Conservation (phyloP, 37 sponge, comb jelly and placozoan species). For the Petrosia ficiformis region DNA sequence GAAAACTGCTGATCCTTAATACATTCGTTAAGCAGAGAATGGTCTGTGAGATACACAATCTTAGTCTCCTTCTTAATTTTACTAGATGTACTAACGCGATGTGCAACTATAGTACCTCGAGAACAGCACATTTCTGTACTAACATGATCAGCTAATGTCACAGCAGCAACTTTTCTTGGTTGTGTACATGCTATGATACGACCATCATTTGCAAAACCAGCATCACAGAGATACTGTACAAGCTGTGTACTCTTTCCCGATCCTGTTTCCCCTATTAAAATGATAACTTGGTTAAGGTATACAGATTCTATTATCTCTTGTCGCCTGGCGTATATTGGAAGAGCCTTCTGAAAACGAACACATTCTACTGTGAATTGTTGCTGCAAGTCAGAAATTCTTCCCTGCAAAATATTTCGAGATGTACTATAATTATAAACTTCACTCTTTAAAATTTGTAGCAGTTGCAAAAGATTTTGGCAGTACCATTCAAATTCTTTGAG, state of each 20-base stretch:
- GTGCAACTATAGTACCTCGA: constrained; percentile 49
- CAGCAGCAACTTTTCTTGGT: constrained; percentile 84
- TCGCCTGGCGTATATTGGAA: constrained; percentile 23
- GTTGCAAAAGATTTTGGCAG: background rate
- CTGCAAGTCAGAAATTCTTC: background rate
- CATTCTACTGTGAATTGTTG: constrained; percentile 51
- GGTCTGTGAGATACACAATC: constrained; percentile 69
- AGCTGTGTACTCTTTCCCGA: constrained; percentile 94
- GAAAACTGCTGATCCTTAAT: constrained; percentile 42
- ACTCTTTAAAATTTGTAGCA: background rate
- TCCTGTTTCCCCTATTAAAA: constrained; percentile 87
- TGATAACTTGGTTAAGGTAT: constrained; percentile 22
- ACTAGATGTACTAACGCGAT: constrained; percentile 36
- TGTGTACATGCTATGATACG: constrained; percentile 69
- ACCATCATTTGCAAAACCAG: constrained; percentile 45
- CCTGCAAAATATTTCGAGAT: background rate
- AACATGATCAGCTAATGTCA: constrained; percentile 77
- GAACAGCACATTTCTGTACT: constrained; percentile 39
- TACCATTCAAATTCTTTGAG: constrained; percentile 11
- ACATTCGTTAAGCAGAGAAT: constrained; percentile 58
- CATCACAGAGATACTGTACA: constrained; percentile 82
- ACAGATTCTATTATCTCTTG: constrained; percentile 6
- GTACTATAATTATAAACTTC: background rate
- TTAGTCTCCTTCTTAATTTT: constrained; percentile 23
- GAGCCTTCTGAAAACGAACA: constrained; percentile 7